Evolutionary conservation across 2,797 vertebrate species (phyloP).

Genomic region (Enteromius anoplus): DNA sequence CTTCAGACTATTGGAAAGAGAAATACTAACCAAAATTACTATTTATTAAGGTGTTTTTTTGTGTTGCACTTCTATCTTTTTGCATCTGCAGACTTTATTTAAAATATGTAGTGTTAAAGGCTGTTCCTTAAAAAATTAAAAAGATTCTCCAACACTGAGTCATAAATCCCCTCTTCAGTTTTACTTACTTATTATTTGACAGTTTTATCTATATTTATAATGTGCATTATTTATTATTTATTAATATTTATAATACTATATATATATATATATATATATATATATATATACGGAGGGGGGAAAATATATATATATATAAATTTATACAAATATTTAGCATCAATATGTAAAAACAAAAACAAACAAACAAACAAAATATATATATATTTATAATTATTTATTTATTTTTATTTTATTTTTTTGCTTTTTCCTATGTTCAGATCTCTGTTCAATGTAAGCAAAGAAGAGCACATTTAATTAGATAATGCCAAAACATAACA

Average conservation of each 20-base stretch:
- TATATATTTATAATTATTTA: too few relatives aligned
- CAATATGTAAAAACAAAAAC: too few relatives aligned
- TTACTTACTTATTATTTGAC: not conserved
- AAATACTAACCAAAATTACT: not conserved
- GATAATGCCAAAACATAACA: not conserved
- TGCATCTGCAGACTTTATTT: not conserved
- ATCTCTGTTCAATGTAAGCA: not conserved
- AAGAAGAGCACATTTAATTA: not conserved
- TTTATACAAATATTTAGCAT: too few relatives aligned
- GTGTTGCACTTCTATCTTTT: not conserved
- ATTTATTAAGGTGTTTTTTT: not conserved
- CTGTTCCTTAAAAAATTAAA: not conserved
- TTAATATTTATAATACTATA: too few relatives aligned
- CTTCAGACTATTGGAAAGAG: not conserved
- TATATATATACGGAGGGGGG: too few relatives aligned
- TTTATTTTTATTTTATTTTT: too few relatives aligned
- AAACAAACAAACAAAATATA: too few relatives aligned
- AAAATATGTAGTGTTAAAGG: not conserved
- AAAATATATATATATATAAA: too few relatives aligned
- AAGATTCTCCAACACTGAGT: too few relatives aligned
- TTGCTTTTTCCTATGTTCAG: not conserved
- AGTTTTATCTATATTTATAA: not conserved
- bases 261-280: too few relatives aligned
- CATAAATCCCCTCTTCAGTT: too few relatives aligned
- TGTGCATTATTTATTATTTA: too few relatives aligned